Base-by-base conservation (phyloP, 2,888 invertebrate species). In the Diarsia brunnea region DNA sequence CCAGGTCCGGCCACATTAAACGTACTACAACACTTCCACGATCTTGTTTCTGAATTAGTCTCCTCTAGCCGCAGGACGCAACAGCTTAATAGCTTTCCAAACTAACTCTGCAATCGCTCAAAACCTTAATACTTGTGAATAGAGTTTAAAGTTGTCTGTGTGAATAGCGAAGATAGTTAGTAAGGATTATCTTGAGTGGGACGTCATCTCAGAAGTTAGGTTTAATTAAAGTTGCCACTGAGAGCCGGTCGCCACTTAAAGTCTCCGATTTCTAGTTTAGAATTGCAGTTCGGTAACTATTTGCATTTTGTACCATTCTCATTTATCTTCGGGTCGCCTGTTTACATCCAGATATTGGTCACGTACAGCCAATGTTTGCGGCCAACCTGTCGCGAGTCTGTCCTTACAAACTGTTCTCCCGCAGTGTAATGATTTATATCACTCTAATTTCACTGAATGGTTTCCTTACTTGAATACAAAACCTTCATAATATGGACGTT, bases 191-290 rank as follows among this genome's bases (percentile, higher is more conserved):
- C 93, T 94, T 87, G 90, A 93, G 90, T 90, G 89, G 93, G 93
- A 90, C 93, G 94, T 94, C 94, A 94, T 94, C 94, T 94, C 92
- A 90, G 91, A 94, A 94, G 94, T 95, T 94, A 92, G 92, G 92
- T 94, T 95, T 95, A 95, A 95, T 95, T 95, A 95, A 95, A 95
- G 93, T 95, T 93, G 92, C 89, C 91, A 91, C 91, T 86, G 90
- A 88, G 90, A 90, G 91, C 89, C 91, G 90, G 90, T 84, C 90
- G 92, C 88, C 93, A 90, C 92, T 92, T 92, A 89, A 91, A 92
- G 88, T 90, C 91, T 89, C 90, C 91, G 93, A 94, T 92, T 92
- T 81, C 92, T 90, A 91, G 92, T 92, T 91, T 89, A 84, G 88
- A 88, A 92, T 91, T 92, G 92, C 93, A 93, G 89, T 93, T 93